Evolutionary conservation across 2,888 invertebrate genomes (phyloP).

Genomic region (Tetranychus truncatus): DNA sequence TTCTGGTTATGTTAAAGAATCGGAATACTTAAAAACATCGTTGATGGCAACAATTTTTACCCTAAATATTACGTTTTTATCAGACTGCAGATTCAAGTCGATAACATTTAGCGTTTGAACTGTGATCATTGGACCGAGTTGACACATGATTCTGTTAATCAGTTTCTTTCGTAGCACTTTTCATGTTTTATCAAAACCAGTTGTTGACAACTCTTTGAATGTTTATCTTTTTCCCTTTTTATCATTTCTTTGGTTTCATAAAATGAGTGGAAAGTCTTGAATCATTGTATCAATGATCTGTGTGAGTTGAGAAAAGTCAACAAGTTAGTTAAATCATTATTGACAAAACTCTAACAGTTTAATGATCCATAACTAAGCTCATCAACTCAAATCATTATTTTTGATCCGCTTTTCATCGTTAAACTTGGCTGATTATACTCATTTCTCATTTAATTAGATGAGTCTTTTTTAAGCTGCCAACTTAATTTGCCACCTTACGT

Average conservation of each 20-base stretch:
- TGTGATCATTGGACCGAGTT: neutral
- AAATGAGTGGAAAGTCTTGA: neutral
- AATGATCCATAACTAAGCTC: neutral
- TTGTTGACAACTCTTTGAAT: neutral
- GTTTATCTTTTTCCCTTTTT: constrained; percentile 4
- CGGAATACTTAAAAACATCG: no score
- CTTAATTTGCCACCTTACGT: neutral
- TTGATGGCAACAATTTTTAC: neutral
- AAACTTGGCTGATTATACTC: neutral
- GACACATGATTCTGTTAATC: neutral
- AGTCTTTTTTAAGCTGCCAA: neutral
- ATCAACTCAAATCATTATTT: neutral
- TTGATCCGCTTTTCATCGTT: neutral
- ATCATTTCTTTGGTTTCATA: neutral
- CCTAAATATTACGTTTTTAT: no score
- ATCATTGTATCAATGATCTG: neutral
- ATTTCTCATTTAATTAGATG: neutral
- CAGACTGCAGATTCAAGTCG: no score
- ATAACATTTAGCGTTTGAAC: neutral
- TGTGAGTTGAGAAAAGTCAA: neutral
- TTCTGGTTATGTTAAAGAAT: no score
- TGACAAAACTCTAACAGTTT: neutral
- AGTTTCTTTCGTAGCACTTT: neutral
- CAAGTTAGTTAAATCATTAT: neutral
- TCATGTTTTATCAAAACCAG: neutral